These are phyloP conservation scores for Bos indicus DNA, from an alignment of 2,113 vertebrate species.

Conservation along the genomic window DNA sequence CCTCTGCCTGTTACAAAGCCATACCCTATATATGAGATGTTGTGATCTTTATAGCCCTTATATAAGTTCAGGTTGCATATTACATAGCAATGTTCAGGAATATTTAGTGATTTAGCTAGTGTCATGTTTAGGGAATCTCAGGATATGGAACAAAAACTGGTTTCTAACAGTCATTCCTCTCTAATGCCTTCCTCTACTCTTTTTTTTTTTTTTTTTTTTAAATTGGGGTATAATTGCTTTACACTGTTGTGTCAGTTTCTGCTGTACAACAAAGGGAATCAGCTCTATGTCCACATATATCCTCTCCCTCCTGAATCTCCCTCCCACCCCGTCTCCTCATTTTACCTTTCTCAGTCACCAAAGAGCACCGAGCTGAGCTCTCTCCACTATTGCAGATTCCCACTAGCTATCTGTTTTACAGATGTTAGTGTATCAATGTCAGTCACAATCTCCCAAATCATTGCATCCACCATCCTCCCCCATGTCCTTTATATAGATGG, in stretches of 20 bases:
- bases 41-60: background rate
- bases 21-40: background rate
- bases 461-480: background rate
- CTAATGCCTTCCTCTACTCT: background rate
- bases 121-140: background rate
- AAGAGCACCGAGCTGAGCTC: background rate
- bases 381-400: background rate
- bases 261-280: background rate
- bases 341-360: background rate
- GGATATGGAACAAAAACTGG: background rate
- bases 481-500: background rate
- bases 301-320: background rate
- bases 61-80: background rate
- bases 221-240: background rate
- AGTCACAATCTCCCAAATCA: fast-evolving
- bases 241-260: background rate
- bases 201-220: background rate
- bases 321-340: background rate
- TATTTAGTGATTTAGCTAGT: background rate
- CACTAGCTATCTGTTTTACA: background rate
- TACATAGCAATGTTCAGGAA: background rate
- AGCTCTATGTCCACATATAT: background rate
- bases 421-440: background rate
- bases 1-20: background rate
- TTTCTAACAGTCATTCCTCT: background rate